These are phyloP conservation scores for Pteropus alecto DNA, from an alignment of 2,113 vertebrate species.

Conservation along the genomic window DNA sequence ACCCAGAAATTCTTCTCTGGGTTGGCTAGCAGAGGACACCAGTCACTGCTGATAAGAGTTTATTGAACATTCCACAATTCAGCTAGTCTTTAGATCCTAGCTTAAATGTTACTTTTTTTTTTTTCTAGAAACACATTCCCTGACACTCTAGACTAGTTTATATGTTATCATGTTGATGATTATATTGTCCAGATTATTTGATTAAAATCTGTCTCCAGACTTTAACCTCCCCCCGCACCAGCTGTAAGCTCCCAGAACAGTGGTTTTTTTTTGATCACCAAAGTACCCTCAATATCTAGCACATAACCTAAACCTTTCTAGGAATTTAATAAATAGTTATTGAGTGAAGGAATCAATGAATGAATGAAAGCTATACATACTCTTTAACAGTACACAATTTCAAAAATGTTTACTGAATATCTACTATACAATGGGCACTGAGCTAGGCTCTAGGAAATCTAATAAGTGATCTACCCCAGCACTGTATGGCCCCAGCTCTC, in stretches of 20 bases:
- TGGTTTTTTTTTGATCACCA: neutral
- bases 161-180: neutral
- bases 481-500: neutral
- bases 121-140: neutral
- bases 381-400: neutral
- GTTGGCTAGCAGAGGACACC: neutral
- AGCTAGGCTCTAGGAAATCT: neutral
- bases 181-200: neutral
- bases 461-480: neutral
- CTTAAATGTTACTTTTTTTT: neutral
- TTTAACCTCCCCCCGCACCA: neutral
- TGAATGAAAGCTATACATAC: neutral
- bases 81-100: neutral
- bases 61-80: neutral
- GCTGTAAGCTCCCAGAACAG: neutral
- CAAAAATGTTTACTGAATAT: neutral
- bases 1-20: neutral
- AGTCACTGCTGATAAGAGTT: neutral
- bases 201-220: neutral
- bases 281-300: neutral
- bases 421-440: neutral
- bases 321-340: neutral
- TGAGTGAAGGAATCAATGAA: neutral
- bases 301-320: neutral
- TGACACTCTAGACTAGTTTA: neutral